Evolutionary conservation across 2,113 vertebrate genomes (phyloP), one percentile per base, ranked within the genome.

Genomic region (Geococcyx californianus): DNA sequence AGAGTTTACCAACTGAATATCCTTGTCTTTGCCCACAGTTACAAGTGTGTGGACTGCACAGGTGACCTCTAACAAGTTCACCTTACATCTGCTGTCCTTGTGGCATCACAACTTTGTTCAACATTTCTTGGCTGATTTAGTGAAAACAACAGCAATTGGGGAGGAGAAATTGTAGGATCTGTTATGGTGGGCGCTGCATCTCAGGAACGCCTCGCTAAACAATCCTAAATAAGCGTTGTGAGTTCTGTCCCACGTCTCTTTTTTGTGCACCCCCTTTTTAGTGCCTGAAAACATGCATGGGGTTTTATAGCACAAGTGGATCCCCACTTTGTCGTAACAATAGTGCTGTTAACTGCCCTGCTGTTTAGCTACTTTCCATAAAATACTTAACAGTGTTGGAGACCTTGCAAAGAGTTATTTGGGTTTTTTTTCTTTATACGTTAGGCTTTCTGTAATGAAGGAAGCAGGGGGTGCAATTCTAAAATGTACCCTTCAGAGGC

Each of bases 221-320:
- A 4, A 24, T 52, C 51, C 25, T 21, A 58, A 1, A 29, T 5
- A 7, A 42, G 28, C 14, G 2, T 24, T 28, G 20, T n/a, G 59
- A 69, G 36, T 69, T 68, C 49, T 73, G 29, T 31, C 44, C 18
- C 2, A 1, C 10, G 8, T 75, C 34, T 72, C 5, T 0, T 26
- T 36, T 60, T 11, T 6, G 6, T 47, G 47, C 68, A 79, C 52
- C 38, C n/a, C 10, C 23, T 82, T 42, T 38, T 40, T 26, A 56
- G 26, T 11, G 10, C 3, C 0, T 75, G 49, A n/a, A 18, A 56
- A 29, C 13, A 49, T 0, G 0, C 20, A 7, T 28, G 15, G 19
- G 52, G 6, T 74, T 47, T 47, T 60, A 9, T 7, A 33, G 19
- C 6, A 11, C 0, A 0, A 29, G 11, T 5, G 36, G 36, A 11